These are phyloP conservation scores for Andrena camellia DNA, from an alignment of 2,888 invertebrate genomes.

Conservation along the genomic window DNA sequence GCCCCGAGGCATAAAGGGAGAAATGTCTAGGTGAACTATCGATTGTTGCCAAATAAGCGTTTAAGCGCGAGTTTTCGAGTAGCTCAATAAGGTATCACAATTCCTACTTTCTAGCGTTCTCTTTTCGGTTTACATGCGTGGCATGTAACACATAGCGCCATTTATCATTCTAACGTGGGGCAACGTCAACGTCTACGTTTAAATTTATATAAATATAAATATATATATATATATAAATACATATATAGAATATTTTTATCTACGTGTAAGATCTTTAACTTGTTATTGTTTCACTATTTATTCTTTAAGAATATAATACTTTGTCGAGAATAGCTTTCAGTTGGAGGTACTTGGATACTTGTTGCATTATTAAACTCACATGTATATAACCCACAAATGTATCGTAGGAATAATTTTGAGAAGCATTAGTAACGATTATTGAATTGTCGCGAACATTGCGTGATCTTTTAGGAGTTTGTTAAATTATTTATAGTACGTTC, in stretches of 20 bases:
- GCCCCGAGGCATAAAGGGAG: slow-evolving; percentile 70
- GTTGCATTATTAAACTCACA: slow-evolving; percentile 56
- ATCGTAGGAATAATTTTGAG: slow-evolving; percentile 46
- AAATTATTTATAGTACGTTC: slow-evolving; percentile 45
- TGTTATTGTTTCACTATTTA: slow-evolving; percentile 69
- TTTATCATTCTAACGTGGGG: slow-evolving; percentile 47
- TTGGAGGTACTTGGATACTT: slow-evolving; percentile 39
- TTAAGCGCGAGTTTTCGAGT: slow-evolving; percentile 49
- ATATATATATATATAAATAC: slow-evolving; percentile 45
- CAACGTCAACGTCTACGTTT: slow-evolving; percentile 42
- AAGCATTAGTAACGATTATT: slow-evolving; percentile 25
- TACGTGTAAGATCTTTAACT: slow-evolving; percentile 58
- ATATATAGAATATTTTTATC: slow-evolving; percentile 61
- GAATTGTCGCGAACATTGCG: slow-evolving; percentile 12
- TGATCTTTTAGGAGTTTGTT: slow-evolving; percentile 32
- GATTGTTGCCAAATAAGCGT: slow-evolving; percentile 68
- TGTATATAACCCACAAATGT: slow-evolving; percentile 65
- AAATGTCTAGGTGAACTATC: slow-evolving; percentile 61
- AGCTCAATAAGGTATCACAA: slow-evolving; percentile 52
- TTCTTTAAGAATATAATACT: slow-evolving; percentile 55
- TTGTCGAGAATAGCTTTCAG: slow-evolving; percentile 31
- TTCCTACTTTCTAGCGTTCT: slow-evolving; percentile 61
- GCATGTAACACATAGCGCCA: slow-evolving; percentile 57
- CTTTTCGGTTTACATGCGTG: slow-evolving; percentile 46
- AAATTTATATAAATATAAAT: slow-evolving; percentile 62